Evolutionary conservation across 2,888 invertebrate genomes (phyloP).

Genomic region (Pammene fasciana): DNA sequence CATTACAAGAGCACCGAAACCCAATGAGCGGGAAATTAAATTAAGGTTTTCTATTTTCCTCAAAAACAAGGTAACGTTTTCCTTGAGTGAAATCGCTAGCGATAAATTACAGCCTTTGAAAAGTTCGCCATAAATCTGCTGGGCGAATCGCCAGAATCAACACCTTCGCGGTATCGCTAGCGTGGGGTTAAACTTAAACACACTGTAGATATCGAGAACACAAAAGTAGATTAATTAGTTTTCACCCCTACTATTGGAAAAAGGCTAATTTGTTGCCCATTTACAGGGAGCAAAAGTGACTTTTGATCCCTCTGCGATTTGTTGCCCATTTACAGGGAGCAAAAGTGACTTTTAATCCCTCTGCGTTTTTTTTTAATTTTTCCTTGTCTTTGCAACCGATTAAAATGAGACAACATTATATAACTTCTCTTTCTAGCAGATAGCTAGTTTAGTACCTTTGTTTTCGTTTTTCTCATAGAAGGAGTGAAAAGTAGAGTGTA

Average conservation of each 20-base stretch:
- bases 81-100: neutral
- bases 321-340: too few relatives aligned
- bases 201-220: neutral
- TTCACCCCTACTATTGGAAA: too few relatives aligned
- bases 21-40: conserved; percentile 1
- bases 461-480: too few relatives aligned
- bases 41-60: conserved; percentile 1
- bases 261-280: too few relatives aligned
- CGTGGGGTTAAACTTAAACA: neutral
- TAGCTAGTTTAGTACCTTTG: neutral
- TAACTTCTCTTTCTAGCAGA: too few relatives aligned
- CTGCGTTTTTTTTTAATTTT: too few relatives aligned
- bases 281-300: too few relatives aligned
- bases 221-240: neutral
- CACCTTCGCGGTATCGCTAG: conserved; percentile 6
- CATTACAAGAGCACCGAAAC: neutral
- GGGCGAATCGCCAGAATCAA: conserved; percentile 5
- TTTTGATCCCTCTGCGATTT: too few relatives aligned
- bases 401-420: too few relatives aligned
- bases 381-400: too few relatives aligned
- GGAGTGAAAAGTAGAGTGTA: too few relatives aligned
- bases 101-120: neutral
- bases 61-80: conserved; percentile 1
- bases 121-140: neutral
- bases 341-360: too few relatives aligned